Evolutionary conservation across 2,888 invertebrate species (phyloP).

Genomic region (Protophormia terraenovae): DNA sequence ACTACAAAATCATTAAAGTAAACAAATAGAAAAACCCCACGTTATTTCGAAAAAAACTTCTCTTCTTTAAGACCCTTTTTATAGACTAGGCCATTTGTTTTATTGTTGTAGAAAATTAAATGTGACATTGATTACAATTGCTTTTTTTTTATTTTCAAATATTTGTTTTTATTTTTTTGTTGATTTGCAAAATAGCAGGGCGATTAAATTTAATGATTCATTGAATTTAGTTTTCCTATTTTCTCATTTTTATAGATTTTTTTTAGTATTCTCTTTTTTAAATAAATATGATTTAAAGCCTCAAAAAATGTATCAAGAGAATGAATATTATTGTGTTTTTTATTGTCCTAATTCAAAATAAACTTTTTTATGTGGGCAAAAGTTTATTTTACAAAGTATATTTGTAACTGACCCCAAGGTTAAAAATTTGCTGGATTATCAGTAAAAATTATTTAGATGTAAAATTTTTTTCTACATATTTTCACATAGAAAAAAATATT

Average conservation of each 20-base stretch:
- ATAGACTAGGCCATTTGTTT: background rate
- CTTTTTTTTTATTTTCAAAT: background rate
- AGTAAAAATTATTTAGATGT: no score
- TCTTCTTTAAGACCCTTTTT: background rate
- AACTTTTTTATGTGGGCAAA: background rate
- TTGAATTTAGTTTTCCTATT: background rate
- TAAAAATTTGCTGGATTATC: background rate
- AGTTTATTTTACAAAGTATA: background rate
- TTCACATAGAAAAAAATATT: no score
- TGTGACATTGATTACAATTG: conserved; percentile 25
- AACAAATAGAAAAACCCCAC: background rate
- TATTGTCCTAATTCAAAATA: no score
- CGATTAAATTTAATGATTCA: conserved; percentile 38
- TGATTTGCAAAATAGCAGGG: background rate
- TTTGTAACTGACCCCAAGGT: background rate
- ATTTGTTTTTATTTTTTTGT: background rate
- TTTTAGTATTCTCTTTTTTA: no score
- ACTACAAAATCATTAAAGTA: background rate
- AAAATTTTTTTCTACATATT: background rate
- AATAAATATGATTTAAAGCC: no score
- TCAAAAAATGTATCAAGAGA: no score
- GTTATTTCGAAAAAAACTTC: background rate
- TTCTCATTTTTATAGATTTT: no score
- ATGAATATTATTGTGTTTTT: no score
- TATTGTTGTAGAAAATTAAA: background rate